Conservation (phyloP, 37 sponge, comb jelly and placozoan genomes). For the Oopsacas minuta region DNA sequence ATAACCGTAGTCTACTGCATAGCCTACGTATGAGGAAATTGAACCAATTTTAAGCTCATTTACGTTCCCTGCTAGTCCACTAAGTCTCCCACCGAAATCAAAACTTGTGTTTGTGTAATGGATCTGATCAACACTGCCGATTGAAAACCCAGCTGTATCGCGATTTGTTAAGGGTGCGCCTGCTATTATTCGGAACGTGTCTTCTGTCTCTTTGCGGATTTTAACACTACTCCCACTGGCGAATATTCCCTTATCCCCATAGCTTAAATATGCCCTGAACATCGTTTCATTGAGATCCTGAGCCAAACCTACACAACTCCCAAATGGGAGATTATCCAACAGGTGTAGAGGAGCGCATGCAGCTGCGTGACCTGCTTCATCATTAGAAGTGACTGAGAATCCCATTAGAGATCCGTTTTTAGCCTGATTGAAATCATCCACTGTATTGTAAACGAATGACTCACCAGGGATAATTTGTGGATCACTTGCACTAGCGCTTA, state of each 20-base stretch:
- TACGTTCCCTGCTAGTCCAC: not conserved
- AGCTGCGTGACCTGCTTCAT: not conserved
- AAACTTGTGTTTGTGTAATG: not conserved
- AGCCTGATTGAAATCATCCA: not conserved
- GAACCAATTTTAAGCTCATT: not conserved
- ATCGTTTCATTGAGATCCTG: not conserved
- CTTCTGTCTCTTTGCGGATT: not conserved
- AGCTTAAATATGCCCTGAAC: not conserved
- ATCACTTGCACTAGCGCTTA: not conserved
- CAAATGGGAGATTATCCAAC: not conserved
- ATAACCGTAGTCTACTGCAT: conserved; percentile 1
- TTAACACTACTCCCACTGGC: not conserved
- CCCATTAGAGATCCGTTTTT: conserved; percentile 9
- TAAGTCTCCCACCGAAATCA: not conserved
- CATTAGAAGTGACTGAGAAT: not conserved
- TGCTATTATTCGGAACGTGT: not conserved
- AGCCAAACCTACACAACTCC: not conserved
- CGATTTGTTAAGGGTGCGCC: not conserved
- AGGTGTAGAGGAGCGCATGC: not conserved
- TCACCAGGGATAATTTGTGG: not conserved
- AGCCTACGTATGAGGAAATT: not conserved
- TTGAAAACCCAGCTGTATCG: not conserved
- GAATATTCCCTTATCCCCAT: not conserved
- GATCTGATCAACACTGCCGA: conserved; percentile 5
- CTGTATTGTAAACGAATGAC: not conserved